These are phyloP conservation scores for Ephialtes manifestator DNA, from an alignment of 2,888 invertebrate genomes.

Conservation along the genomic window DNA sequence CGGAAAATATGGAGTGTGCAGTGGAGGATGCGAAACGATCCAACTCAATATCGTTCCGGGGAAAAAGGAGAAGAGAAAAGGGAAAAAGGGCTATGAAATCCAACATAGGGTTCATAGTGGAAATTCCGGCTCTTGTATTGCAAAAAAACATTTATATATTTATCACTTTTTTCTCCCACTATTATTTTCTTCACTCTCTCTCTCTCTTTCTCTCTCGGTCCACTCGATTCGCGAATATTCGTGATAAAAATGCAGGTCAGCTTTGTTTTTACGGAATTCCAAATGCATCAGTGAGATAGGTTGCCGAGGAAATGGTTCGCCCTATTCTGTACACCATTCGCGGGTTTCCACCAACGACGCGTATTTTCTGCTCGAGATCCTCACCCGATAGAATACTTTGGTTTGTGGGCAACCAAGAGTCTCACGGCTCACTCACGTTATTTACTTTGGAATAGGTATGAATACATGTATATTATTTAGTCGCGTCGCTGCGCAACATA, in stretches of 20 bases:
- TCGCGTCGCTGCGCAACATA: background rate
- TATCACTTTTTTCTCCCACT: background rate
- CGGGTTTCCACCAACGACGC: constrained; percentile 12
- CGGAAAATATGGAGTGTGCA: constrained; percentile 18
- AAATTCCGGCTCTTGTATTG: background rate
- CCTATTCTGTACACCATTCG: background rate
- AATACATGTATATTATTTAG: constrained; percentile 2
- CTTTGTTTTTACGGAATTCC: constrained; percentile 56
- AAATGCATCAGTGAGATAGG: constrained; percentile 55
- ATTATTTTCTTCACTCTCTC: background rate
- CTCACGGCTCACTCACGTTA: constrained; percentile 17
- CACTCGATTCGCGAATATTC: constrained; percentile 34
- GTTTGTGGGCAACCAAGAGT: constrained; percentile 16
- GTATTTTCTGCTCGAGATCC: constrained; percentile 65
- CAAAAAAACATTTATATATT: background rate
- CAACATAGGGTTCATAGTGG: constrained; percentile 18
- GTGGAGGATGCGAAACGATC: constrained; percentile 3
- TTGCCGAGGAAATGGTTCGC: background rate
- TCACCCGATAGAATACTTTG: constrained; percentile 39
- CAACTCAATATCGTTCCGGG: constrained; percentile 21
- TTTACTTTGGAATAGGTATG: background rate
- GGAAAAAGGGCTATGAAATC: background rate
- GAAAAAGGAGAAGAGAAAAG: constrained; percentile 14
- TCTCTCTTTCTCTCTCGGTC: background rate
- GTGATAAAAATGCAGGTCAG: constrained; percentile 62